A percentile compares a stretch with the other conserved stretches of the same genome.
These are phyloP conservation scores for Chloroceryle amazona DNA, from an alignment of 2,797 vertebrate species.

Conservation along the genomic window DNA sequence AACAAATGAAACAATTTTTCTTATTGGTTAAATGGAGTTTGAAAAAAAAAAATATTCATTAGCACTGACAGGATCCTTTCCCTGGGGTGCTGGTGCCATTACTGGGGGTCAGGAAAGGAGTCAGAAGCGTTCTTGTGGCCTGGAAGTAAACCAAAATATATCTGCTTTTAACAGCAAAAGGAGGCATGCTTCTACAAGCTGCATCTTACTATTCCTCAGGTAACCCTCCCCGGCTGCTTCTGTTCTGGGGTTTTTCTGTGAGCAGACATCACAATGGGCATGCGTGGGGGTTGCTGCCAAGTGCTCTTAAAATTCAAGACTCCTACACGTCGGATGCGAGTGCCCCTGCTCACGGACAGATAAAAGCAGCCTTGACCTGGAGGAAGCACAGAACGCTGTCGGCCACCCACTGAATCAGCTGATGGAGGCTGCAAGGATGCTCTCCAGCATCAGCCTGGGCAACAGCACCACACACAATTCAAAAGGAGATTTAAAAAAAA, in stretches of 20 bases:
- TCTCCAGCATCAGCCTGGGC: neutral
- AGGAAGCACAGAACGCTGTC: neutral
- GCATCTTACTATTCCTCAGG: neutral
- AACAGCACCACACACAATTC: neutral
- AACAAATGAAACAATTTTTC: fast-evolving
- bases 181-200: neutral
- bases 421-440: neutral
- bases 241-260: neutral
- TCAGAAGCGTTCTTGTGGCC: neutral
- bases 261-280: neutral
- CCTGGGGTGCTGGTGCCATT: neutral
- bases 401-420: neutral
- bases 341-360: fast-evolving
- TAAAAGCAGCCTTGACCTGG: neutral
- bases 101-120: neutral
- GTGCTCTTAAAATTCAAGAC: neutral
- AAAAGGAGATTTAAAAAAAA: neutral
- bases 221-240: neutral
- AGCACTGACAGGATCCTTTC: neutral
- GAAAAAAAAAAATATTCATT: neutral
- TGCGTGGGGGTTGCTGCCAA: neutral
- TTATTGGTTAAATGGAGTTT: neutral
- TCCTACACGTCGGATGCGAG: neutral
- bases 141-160: neutral
- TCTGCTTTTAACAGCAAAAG: neutral